phyloP scores from a whole-genome alignment of 2,797 vertebrate species.

The Micropoecilia bifurca region DNA sequence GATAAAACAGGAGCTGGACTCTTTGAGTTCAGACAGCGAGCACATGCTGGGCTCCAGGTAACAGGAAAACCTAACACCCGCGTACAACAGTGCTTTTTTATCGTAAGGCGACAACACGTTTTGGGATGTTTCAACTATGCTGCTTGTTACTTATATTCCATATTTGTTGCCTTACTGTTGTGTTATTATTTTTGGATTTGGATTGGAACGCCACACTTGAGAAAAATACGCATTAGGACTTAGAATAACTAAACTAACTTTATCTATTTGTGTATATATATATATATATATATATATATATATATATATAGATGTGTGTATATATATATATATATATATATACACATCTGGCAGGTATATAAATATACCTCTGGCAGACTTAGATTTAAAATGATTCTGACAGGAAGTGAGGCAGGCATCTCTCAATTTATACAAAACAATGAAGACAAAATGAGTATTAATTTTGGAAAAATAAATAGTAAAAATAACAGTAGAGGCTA shows the following conservation, averaged over 20 bases:
- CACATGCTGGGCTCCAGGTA: conserved; percentile 78
- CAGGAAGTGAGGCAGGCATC: neutral
- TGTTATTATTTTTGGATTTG: neutral
- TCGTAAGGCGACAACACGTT: neutral
- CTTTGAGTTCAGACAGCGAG: conserved; percentile 90
- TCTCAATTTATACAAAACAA: neutral
- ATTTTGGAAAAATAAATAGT: neutral
- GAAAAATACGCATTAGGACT: neutral
- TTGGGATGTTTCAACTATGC: neutral
- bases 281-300: too few relatives aligned
- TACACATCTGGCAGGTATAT: too few relatives aligned
- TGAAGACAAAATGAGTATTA: neutral
- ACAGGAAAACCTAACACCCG: conserved; percentile 15
- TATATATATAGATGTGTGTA: too few relatives aligned
- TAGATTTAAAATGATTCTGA: neutral
- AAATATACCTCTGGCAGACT: too few relatives aligned
- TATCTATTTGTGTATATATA: too few relatives aligned
- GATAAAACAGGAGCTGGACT: conserved; percentile 89
- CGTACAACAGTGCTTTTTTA: neutral
- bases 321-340: too few relatives aligned
- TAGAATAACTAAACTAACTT: neutral
- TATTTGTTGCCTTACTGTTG: neutral
- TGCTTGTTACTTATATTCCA: neutral
- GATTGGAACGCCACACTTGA: neutral
- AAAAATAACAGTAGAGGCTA: neutral